phyloP scores from a whole-genome alignment of 2,797 vertebrate species.

The Sparidentex hasta region DNA sequence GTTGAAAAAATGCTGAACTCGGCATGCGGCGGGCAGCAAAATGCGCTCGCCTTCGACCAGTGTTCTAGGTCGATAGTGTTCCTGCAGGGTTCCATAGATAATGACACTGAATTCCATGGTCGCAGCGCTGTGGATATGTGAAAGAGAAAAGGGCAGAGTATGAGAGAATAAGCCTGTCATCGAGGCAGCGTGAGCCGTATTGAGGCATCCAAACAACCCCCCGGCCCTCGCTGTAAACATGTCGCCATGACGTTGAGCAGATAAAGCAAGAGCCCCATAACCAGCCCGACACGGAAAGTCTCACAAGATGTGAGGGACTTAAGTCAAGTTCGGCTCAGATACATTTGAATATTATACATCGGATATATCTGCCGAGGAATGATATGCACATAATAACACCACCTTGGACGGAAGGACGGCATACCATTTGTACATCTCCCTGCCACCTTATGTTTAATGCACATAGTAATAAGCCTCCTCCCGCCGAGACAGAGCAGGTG shows the following conservation, averaged over 20 bases:
- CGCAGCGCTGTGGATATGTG: not conserved
- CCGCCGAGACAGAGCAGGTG: conserved; percentile 59
- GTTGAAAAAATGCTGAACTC: conserved; percentile 4
- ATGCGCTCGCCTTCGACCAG: not conserved
- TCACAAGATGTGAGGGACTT: conserved; percentile 24
- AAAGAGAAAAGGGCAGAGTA: not conserved
- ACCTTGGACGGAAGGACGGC: conserved; percentile 51
- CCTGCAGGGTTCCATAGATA: conserved; percentile 15
- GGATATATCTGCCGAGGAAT: conserved; percentile 32
- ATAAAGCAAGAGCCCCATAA: conserved; percentile 23
- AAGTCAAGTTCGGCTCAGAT: conserved; percentile 17
- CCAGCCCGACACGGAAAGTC: conserved; percentile 15
- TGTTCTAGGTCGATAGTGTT: conserved; percentile 12
- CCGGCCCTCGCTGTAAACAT: conserved; percentile 32
- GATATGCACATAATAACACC: conserved; percentile 71
- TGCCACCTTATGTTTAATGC: conserved; percentile 71
- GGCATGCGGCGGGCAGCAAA: not conserved
- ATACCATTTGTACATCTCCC: conserved; percentile 58
- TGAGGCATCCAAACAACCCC: conserved; percentile 28
- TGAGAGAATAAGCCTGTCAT: not conserved
- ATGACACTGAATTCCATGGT: conserved; percentile 21
- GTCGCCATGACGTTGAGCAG: conserved; percentile 26
- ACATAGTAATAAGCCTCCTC: conserved; percentile 68
- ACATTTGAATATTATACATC: conserved; percentile 48
- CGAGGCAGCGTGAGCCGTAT: not conserved